These are phyloP conservation scores for Trematomus loennbergii DNA, from an alignment of 2,113 vertebrate genomes.

Conservation along the genomic window DNA sequence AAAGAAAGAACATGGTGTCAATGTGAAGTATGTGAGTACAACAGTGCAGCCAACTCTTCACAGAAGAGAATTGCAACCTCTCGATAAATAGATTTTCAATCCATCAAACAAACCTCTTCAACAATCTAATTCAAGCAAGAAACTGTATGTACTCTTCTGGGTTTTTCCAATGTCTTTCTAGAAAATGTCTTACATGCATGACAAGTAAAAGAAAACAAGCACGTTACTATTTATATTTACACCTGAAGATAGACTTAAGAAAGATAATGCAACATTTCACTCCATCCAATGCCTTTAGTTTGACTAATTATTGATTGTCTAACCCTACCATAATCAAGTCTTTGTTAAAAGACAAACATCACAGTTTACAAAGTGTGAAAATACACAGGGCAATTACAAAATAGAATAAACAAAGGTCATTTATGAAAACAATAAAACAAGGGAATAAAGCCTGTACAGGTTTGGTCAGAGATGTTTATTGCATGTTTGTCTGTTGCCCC, in stretches of 20 bases:
- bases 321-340: neutral
- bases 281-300: constrained; percentile 4
- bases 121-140: neutral
- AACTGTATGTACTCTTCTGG: neutral
- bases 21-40: neutral
- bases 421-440: neutral
- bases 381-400: neutral
- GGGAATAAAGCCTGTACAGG: neutral
- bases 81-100: neutral
- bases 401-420: neutral
- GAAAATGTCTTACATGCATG: neutral
- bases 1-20: neutral
- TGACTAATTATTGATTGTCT: constrained; percentile 4
- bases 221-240: neutral
- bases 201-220: neutral
- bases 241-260: neutral
- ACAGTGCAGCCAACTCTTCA: too few relatives aligned
- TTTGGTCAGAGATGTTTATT: neutral
- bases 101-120: neutral
- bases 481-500: neutral
- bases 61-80: neutral
- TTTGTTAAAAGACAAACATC: neutral
- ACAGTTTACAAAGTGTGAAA: neutral
- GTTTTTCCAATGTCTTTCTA: neutral
- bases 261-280: neutral